These are phyloP conservation scores for Drosophila anomalipes DNA, from an alignment of 2,888 invertebrate species.

Conservation along the genomic window DNA sequence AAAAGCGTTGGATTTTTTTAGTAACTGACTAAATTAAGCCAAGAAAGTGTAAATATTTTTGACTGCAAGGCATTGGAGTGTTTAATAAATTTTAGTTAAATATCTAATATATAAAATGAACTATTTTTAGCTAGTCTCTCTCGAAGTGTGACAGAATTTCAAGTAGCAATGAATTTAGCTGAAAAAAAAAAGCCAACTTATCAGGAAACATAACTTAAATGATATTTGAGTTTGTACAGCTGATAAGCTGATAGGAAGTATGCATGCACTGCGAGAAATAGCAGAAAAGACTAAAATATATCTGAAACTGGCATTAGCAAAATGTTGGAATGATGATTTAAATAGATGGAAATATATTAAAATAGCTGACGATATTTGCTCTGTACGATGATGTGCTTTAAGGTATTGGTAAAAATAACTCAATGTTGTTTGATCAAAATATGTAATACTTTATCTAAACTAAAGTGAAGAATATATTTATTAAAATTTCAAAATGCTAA, in stretches of 20 bases:
- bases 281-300: background rate
- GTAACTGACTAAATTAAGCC: background rate
- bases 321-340: background rate
- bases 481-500: background rate
- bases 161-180: conserved; percentile 8
- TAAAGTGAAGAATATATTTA: background rate
- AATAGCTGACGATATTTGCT: background rate
- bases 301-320: background rate
- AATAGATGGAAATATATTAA: background rate
- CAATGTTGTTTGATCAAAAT: background rate
- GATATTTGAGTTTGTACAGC: conserved; percentile 74
- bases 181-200: conserved; percentile 39
- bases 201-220: conserved; percentile 59
- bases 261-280: conserved; percentile 26
- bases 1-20: background rate
- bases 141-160: conserved; percentile 29
- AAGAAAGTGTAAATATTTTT: background rate
- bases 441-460: background rate
- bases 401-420: background rate
- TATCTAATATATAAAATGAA: conserved; percentile 6
- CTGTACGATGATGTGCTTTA: background rate
- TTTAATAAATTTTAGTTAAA: conserved; percentile 26
- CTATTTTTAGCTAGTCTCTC: conserved; percentile 7
- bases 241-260: conserved; percentile 59
- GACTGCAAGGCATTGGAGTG: background rate